phyloP scores from a whole-genome alignment of 2,888 invertebrate genomes.

The Drosophila parthenogenetica region DNA sequence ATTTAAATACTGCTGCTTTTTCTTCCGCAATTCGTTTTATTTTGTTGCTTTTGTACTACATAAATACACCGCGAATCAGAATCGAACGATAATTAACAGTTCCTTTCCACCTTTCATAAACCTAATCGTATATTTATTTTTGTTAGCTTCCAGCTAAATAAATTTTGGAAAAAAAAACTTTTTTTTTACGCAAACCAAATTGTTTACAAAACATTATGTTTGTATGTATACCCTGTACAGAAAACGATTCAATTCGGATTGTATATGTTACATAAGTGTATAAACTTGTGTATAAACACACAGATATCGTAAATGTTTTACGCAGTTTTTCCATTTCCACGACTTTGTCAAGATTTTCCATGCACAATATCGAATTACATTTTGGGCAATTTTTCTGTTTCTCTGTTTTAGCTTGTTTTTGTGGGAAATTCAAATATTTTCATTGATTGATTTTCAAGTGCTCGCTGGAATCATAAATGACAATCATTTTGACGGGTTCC shows the following conservation, averaged over 20 bases:
- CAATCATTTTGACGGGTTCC: background rate
- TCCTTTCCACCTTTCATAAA: constrained; percentile 12
- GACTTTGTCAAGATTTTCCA: constrained; percentile 5
- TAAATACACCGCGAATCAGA: constrained; percentile 6
- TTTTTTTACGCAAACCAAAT: constrained; percentile 29
- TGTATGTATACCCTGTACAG: constrained; percentile 22
- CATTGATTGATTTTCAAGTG: background rate
- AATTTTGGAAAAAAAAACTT: constrained; percentile 4
- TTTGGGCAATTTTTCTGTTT: background rate
- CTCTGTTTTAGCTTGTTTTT: background rate
- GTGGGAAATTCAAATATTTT: background rate
- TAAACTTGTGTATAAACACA: background rate
- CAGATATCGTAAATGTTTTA: constrained; percentile 2
- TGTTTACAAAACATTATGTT: constrained; percentile 36
- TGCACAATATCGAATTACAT: constrained; percentile 11
- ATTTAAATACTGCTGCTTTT: too few species aligned
- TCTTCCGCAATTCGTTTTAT: constrained; percentile 7
- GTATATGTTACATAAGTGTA: constrained; percentile 12
- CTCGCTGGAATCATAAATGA: background rate
- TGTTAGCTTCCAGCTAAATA: constrained; percentile 21
- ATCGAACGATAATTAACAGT: constrained; percentile 14
- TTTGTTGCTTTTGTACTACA: constrained; percentile 14
- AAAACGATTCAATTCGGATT: constrained; percentile 1
- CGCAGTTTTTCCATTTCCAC: background rate
- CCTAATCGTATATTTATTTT: constrained; percentile 13